These are phyloP conservation scores for Malthinus seriepunctatus DNA, from an alignment of 2,888 invertebrate genomes.

Conservation along the genomic window DNA sequence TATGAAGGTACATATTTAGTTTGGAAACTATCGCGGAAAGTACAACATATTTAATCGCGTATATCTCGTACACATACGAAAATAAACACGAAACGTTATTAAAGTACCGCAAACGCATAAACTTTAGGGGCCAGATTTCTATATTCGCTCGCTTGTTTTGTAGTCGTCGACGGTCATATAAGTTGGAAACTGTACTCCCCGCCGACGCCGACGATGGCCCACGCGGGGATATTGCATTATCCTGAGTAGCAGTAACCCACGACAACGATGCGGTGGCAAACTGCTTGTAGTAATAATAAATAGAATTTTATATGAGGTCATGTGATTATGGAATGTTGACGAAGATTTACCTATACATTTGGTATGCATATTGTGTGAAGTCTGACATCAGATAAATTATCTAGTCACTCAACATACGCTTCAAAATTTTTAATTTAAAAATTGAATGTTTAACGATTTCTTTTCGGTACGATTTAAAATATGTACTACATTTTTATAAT, in stretches of 20 bases:
- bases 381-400: slow-evolving; percentile 6
- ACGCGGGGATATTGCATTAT: slow-evolving; percentile 21
- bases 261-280: slow-evolving; percentile 10
- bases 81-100: slow-evolving; percentile 1
- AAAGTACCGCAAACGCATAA: not conserved
- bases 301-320: slow-evolving; percentile 20
- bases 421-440: not conserved
- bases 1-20: no score
- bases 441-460: no score
- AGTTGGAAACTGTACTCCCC: slow-evolving; percentile 7
- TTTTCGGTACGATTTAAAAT: no score
- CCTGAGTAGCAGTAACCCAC: slow-evolving; percentile 1
- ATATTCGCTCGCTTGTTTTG: slow-evolving; percentile 1
- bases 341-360: slow-evolving; percentile 23
- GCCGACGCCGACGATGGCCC: slow-evolving; percentile 10
- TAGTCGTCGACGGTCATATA: slow-evolving; percentile 12
- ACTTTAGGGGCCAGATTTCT: not conserved
- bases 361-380: slow-evolving; percentile 18
- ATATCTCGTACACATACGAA: slow-evolving; percentile 21
- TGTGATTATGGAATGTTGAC: slow-evolving; percentile 18
- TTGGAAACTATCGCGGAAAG: no score
- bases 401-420: slow-evolving; percentile 3
- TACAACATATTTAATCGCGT: no score
- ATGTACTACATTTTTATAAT: no score
- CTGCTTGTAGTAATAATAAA: slow-evolving; percentile 18